phyloP scores from a whole-genome alignment of 2,113 vertebrate species.

The Suncus etruscus region DNA sequence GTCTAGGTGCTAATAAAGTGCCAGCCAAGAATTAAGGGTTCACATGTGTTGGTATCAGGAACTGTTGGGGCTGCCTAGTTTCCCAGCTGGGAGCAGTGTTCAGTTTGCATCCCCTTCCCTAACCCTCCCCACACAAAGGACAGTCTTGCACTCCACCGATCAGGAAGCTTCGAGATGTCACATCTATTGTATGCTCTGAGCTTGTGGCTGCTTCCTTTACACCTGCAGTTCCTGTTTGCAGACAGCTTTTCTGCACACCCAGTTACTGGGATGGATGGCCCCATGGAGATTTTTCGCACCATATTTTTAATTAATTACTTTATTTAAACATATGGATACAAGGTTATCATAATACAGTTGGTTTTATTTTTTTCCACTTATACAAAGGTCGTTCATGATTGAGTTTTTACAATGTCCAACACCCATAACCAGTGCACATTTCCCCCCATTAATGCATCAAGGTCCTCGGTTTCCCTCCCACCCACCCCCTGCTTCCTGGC shows the following conservation, averaged over 20 bases:
- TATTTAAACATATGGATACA: too few species aligned
- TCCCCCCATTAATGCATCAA: too few species aligned
- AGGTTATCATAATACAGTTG: too few species aligned
- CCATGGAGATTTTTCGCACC: neutral
- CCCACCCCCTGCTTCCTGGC: too few species aligned
- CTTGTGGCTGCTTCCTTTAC: neutral
- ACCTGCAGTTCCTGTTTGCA: neutral
- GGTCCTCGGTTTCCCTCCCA: too few species aligned
- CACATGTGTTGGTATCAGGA: neutral
- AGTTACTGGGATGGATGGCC: neutral
- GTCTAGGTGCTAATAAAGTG: neutral
- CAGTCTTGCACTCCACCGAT: neutral
- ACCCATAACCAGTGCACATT: too few species aligned
- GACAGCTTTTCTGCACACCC: neutral
- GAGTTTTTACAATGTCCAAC: too few species aligned
- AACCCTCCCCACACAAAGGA: too few species aligned
- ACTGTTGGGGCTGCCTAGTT: too few species aligned
- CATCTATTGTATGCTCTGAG: fast-evolving
- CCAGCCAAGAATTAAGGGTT: neutral
- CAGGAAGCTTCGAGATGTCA: neutral
- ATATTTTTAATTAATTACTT: neutral
- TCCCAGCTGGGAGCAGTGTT: neutral
- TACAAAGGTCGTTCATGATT: too few species aligned
- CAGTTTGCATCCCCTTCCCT: neutral
- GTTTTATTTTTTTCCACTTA: too few species aligned